Base-by-base conservation (phyloP, 1,140 invertebrate species). In the Rhopalosiphum padi region DNA sequence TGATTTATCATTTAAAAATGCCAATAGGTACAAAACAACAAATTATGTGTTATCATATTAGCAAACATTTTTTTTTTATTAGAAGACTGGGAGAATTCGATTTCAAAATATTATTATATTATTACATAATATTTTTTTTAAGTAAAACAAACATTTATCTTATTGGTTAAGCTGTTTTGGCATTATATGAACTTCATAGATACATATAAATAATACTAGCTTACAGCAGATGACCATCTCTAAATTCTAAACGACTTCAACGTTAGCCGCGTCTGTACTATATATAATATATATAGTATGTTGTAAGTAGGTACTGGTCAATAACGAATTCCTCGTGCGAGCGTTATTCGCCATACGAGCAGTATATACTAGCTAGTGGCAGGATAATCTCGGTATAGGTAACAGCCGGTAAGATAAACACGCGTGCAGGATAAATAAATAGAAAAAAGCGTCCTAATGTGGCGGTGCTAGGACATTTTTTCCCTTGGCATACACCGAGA, bases 221-320 rank as follows among this genome's bases (percentile, higher is more conserved):
- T 77, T n/a, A 77, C 11, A 77, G 30, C n/a, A n/a, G 30, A 35
- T 77, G 30, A 77, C 60, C 60, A 77, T 77, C 60, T 11, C 30
- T 77, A 77, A 77, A 77, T 77, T 77, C 60, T 90, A 90, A 90
- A 90, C 55, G 37, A 90, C 89, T 90, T 90, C 15, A 90, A 68
- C 43, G 89, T 43, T 2, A 86, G 41, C 85, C 43, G 43, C 43
- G 85, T 83, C 43, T 2, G 37, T 90, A 48, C 7, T 51, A 43
- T 8, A 41, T 53, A 53, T 21, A 46, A 46, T 85, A 85, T 46
- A 30, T 60, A 37, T 55, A 37, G 35, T n/a, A 60, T 25, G 25
- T 46, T 41, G 22, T 88, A 88, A 15, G 21, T 43, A 85, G 35
- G 37, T 46, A 46, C 41, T 37, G 48, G 89, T 90, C 43, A 90